phyloP scores from a whole-genome alignment of 2,797 vertebrate species.

The Pantherophis vulpinus region DNA sequence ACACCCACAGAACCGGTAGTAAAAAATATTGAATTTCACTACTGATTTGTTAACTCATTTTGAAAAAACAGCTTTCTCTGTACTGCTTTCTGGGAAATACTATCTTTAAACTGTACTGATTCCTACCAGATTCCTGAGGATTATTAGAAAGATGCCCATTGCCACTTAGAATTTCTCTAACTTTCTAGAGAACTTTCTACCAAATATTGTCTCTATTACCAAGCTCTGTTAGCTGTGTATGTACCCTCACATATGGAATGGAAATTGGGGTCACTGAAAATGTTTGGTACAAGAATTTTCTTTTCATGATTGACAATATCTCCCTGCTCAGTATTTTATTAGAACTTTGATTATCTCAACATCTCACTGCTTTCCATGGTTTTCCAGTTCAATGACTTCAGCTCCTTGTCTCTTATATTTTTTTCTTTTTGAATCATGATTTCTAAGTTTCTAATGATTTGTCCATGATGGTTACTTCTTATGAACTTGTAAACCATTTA shows the following conservation, averaged over 20 bases:
- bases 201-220: not conserved
- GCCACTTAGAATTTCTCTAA: not conserved
- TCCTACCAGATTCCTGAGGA: not conserved
- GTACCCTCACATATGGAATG: not conserved
- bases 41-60: not conserved
- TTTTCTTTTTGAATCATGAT: not conserved
- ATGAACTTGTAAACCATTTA: not conserved
- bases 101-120: not conserved
- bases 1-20: too few species aligned
- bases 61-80: not conserved
- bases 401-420: not conserved
- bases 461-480: not conserved
- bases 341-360: not conserved
- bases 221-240: not conserved
- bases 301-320: not conserved
- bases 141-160: not conserved
- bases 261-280: not conserved
- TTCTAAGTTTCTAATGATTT: not conserved
- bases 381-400: not conserved
- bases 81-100: not conserved
- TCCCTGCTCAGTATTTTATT: not conserved
- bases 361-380: not conserved
- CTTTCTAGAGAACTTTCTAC: not conserved
- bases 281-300: not conserved
- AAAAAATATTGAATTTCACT: too few species aligned